Base-by-base conservation (phyloP, 2,888 invertebrate genomes). In the Eurois occulta region DNA sequence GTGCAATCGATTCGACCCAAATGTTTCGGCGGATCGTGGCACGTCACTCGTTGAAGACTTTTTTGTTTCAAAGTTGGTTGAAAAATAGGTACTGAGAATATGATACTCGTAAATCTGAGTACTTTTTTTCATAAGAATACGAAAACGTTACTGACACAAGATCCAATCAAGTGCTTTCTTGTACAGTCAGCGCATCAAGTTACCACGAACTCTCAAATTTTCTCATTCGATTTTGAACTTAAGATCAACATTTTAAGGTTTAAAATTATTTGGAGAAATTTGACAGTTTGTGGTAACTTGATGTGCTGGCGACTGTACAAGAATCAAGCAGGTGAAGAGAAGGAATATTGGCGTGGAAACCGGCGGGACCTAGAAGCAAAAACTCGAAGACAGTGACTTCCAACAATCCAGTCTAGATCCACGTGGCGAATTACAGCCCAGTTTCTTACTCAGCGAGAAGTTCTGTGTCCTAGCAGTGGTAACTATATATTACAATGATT, bases 1-100 rank as follows among this genome's bases (percentile, higher is more conserved):
- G 91, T 88, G 84, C 90, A 91, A 93, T 93, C 94, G 92, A 94
- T 90, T 92, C 91, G 90, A 87, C 87, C 90, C 92, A 89, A 90
- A 92, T 90, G 90, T 92, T 91, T 91, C 92, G 91, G 91, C 90
- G 86, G 92, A 91, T 92, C 91, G 88, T 90, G 90, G 68, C 76
- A 79, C 78, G 75, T 83, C 80, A 79, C 89, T 91, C 90, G 46
- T 89, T 86, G 82, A 24, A 52, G 38, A 28, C 52, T 69, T 28
- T 64, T 69, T 81, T 70, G 3, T 46, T 77, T 60, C 43, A 24
- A 46, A 4, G 0, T 24, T 52, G 38, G 35, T 35, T 43, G 21
- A 21, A 10, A 35, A 35, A 21, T 35, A 11, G 21, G 58, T 80
- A 79, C 52, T 28, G 46, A 46, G 72, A 65, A 65, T 65, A 46